phyloP scores from a whole-genome alignment of 2,888 invertebrate species.

The Pristionchus maxplancki region DNA sequence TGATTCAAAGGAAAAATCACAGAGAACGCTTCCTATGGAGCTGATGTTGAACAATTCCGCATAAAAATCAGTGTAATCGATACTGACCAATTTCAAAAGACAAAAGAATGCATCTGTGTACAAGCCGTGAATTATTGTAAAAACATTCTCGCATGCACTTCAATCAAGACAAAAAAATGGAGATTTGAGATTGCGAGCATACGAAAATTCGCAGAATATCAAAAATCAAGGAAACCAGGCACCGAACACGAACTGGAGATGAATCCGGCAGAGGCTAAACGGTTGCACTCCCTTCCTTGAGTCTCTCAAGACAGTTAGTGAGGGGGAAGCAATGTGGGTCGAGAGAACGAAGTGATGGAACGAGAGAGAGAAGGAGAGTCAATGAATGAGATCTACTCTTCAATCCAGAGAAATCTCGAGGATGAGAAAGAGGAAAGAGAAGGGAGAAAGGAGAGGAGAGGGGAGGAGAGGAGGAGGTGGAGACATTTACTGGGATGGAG shows the following conservation, averaged over 20 bases:
- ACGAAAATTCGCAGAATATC: background rate
- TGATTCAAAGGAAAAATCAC: too few species aligned
- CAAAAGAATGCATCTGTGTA: too few species aligned
- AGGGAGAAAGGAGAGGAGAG: background rate
- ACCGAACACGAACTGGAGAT: background rate
- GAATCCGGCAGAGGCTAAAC: background rate
- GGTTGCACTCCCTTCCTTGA: background rate
- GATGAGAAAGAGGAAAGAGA: background rate
- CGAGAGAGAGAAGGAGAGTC: constrained; percentile 20
- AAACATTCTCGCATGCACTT: too few species aligned
- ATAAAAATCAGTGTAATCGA: too few species aligned
- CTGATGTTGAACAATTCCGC: too few species aligned
- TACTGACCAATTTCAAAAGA: too few species aligned
- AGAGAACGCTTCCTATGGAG: too few species aligned
- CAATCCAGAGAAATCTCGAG: background rate
- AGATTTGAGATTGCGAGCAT: background rate
- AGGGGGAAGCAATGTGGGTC: constrained; percentile 1
- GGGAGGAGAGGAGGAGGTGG: background rate
- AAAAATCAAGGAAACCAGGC: background rate
- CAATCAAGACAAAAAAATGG: too few species aligned
- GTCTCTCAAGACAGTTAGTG: constrained; percentile 40
- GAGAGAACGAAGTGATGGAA: constrained; percentile 14
- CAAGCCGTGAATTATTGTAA: too few species aligned
- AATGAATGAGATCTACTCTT: background rate
- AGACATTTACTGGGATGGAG: background rate